These are phyloP conservation scores for Eupithecia inturbata DNA, from an alignment of 2,888 invertebrate genomes.

Conservation along the genomic window DNA sequence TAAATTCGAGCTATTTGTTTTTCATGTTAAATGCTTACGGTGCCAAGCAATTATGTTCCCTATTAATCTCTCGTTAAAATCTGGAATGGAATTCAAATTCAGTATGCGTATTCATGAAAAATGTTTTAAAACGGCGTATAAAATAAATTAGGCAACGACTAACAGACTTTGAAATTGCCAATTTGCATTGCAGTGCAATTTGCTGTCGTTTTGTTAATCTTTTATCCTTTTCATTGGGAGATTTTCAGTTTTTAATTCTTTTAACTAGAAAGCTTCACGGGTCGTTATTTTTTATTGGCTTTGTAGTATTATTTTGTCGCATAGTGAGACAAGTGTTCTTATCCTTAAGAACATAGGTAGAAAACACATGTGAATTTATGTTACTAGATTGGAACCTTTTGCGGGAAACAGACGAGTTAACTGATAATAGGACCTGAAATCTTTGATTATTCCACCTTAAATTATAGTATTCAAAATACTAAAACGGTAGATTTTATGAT, in stretches of 20 bases:
- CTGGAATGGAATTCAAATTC: conserved; percentile 15
- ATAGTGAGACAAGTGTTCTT: neutral
- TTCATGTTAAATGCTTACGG: conserved; percentile 6
- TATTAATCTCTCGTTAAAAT: conserved; percentile 13
- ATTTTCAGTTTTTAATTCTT: conserved; percentile 14
- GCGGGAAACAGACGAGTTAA: neutral
- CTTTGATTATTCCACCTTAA: neutral
- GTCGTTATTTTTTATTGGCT: conserved; percentile 8
- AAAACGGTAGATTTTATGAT: neutral
- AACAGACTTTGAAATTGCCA: conserved; percentile 38
- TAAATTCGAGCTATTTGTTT: conserved; percentile 6
- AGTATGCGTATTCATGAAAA: conserved; percentile 30
- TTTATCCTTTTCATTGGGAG: conserved; percentile 21
- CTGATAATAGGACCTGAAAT: neutral
- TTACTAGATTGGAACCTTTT: neutral
- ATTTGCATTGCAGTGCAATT: conserved; percentile 46
- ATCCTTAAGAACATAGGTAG: neutral
- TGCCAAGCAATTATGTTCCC: conserved; percentile 10
- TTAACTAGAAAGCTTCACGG: conserved; percentile 15
- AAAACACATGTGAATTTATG: neutral
- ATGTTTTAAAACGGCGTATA: conserved; percentile 34
- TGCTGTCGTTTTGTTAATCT: conserved; percentile 36
- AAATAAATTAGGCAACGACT: conserved; percentile 40
- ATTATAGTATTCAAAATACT: neutral
- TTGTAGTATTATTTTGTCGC: neutral